These are phyloP conservation scores for Hoplodrina ambigua DNA, from an alignment of 2,888 invertebrate genomes.

Conservation along the genomic window DNA sequence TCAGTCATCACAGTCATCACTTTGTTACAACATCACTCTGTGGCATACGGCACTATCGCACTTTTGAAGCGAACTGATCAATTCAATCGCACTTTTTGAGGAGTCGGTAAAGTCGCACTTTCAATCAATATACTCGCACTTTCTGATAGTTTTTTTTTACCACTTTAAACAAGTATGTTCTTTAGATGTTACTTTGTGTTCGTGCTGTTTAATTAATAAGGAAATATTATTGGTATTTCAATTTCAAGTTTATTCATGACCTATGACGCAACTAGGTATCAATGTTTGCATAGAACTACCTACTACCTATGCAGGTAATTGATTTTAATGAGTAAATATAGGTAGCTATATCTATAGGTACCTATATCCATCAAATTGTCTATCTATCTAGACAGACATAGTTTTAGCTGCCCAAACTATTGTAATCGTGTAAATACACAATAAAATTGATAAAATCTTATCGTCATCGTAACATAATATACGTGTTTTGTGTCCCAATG, in stretches of 20 bases:
- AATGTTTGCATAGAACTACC: not conserved
- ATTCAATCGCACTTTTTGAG: slow-evolving; percentile 17
- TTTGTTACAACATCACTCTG: slow-evolving; percentile 53
- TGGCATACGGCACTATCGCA: slow-evolving; percentile 22
- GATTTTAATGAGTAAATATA: too few species aligned
- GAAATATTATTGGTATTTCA: not conserved
- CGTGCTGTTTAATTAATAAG: slow-evolving; percentile 11
- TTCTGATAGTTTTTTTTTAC: not conserved
- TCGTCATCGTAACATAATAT: too few species aligned
- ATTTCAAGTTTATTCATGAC: not conserved
- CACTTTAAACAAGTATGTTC: not conserved
- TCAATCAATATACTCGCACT: not conserved
- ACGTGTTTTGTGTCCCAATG: too few species aligned
- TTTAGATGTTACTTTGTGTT: not conserved
- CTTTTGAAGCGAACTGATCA: slow-evolving; percentile 6
- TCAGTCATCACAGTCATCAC: slow-evolving; percentile 87
- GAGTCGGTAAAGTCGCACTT: slow-evolving; percentile 4
- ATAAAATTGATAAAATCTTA: too few species aligned
- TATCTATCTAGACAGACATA: too few species aligned
- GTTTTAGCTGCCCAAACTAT: too few species aligned
- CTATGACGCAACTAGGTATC: not conserved
- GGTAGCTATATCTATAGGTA: too few species aligned
- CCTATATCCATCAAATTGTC: too few species aligned
- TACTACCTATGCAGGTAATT: not conserved
- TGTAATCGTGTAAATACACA: too few species aligned